phyloP scores from a whole-genome alignment of 2,888 invertebrate species.

The Scaptomyza flava region DNA sequence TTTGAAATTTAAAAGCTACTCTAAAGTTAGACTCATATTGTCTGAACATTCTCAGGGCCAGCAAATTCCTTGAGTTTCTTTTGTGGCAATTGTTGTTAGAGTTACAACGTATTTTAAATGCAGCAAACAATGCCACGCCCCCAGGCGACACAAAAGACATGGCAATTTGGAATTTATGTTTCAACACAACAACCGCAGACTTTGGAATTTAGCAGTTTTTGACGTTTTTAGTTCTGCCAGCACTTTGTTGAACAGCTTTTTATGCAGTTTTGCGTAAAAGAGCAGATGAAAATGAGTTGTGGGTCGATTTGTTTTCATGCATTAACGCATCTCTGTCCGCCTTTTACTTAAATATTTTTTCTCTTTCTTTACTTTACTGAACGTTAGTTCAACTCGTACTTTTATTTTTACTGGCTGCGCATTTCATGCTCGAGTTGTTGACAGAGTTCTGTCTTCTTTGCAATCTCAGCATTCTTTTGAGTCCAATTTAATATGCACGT shows the following conservation, averaged over 20 bases:
- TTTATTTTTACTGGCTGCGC: conserved; percentile 29
- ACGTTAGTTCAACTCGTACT: conserved; percentile 4
- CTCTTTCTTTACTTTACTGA: not conserved
- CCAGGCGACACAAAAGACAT: conserved; percentile 28
- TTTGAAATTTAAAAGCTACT: not conserved
- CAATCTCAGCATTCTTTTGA: not conserved
- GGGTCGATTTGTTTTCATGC: conserved; percentile 42
- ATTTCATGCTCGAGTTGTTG: conserved; percentile 41
- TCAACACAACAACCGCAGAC: conserved; percentile 32
- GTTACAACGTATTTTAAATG: conserved; percentile 42
- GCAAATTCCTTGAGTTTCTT: not conserved
- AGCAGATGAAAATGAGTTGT: conserved; percentile 34
- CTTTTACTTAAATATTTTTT: not conserved
- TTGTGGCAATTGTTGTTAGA: conserved; percentile 14
- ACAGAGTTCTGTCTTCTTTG: conserved; percentile 1
- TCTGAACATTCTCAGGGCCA: not conserved
- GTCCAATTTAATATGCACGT: conserved; percentile 35
- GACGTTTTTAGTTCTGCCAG: not conserved
- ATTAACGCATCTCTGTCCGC: conserved; percentile 21
- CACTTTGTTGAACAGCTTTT: conserved; percentile 28
- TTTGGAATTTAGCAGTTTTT: conserved; percentile 32
- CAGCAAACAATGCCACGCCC: conserved; percentile 27
- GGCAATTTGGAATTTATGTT: conserved; percentile 42
- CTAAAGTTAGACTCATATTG: not conserved
- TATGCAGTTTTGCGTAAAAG: conserved; percentile 38